phyloP scores from a whole-genome alignment of 2,113 vertebrate genomes.

The Paradoxurus hermaphroditus region DNA sequence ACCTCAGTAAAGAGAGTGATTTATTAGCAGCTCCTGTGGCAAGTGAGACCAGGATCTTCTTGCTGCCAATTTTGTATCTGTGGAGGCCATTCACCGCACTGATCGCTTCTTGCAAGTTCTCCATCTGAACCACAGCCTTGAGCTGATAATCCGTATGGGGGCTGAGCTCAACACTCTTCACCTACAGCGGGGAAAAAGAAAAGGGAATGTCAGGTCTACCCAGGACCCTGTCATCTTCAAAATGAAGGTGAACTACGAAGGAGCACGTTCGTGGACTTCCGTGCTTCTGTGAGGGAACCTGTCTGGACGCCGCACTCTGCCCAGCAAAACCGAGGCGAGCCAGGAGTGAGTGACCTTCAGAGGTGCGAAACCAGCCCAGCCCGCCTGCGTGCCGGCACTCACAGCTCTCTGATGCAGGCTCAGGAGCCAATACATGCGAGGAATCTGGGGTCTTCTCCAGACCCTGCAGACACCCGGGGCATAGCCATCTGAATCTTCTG shows the following conservation, averaged over 20 bases:
- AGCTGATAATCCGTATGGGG: slow-evolving; percentile 98
- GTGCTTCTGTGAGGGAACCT: not conserved
- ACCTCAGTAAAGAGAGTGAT: slow-evolving; percentile 92
- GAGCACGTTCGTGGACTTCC: not conserved
- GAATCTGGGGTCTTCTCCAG: not conserved
- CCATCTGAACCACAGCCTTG: slow-evolving; percentile 93
- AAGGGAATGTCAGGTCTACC: not conserved
- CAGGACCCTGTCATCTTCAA: not conserved
- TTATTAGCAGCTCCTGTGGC: slow-evolving; percentile 90
- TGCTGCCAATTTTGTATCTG: slow-evolving; percentile 94
- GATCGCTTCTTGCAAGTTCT: slow-evolving; percentile 94
- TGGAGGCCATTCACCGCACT: slow-evolving; percentile 92
- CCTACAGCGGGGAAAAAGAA: slow-evolving; percentile 73
- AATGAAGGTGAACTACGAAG: not conserved
- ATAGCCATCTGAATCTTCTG: not conserved
- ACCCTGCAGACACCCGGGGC: not conserved
- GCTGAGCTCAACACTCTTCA: slow-evolving; percentile 93
- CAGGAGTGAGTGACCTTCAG: not conserved
- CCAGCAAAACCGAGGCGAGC: not conserved
- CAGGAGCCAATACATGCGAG: not conserved
- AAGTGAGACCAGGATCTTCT: slow-evolving; percentile 95
- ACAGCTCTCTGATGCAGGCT: not conserved
- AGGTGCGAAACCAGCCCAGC: not conserved
- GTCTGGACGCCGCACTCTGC: not conserved
- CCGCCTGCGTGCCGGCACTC: not conserved